Percentiles rank a stretch among this genome's conserved stretches.
Conservation (phyloP, 2,888 invertebrate species). For the Loripinus fragilis region DNA sequence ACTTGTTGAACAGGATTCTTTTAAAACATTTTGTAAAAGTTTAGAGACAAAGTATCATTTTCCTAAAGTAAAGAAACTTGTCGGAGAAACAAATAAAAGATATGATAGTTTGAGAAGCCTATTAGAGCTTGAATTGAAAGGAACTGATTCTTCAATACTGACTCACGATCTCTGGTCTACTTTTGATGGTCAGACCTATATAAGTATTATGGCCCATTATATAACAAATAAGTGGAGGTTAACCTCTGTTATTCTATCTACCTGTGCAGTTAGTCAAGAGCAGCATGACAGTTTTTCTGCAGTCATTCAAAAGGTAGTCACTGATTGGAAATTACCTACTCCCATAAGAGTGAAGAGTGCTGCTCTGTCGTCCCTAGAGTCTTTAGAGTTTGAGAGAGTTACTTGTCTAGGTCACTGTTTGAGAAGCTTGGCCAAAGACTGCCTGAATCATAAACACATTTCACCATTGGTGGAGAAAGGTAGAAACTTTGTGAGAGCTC, state of each 20-base stretch:
- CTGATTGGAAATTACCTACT: constrained; percentile 46
- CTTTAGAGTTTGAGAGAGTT: constrained; percentile 39
- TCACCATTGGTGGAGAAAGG: constrained; percentile 35
- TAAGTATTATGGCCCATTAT: constrained; percentile 32
- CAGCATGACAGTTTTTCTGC: constrained; percentile 26
- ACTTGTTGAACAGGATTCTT: constrained; percentile 54
- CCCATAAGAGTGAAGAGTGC: constrained; percentile 29
- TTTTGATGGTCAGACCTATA: constrained; percentile 23
- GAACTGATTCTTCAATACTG: constrained; percentile 30
- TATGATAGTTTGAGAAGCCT: constrained; percentile 38
- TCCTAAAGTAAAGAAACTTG: constrained; percentile 54
- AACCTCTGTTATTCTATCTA: constrained; percentile 34
- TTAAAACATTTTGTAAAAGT: constrained; percentile 51
- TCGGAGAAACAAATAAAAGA: constrained; percentile 43
- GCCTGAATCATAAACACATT: constrained; percentile 30
- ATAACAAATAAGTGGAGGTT: constrained; percentile 45
- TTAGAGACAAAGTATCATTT: constrained; percentile 56
- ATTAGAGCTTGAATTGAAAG: constrained; percentile 36
- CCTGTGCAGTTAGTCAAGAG: constrained; percentile 17
- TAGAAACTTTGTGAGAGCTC: constrained; percentile 29
- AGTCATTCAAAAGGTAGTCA: constrained; percentile 32
- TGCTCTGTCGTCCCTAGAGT: constrained; percentile 20
- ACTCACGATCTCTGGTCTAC: constrained; percentile 40
- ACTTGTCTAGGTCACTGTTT: constrained; percentile 52
- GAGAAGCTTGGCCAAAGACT: constrained; percentile 31